Evolutionary conservation across 2,888 invertebrate genomes (phyloP).

Genomic region (Phyllotreta cruciferae): DNA sequence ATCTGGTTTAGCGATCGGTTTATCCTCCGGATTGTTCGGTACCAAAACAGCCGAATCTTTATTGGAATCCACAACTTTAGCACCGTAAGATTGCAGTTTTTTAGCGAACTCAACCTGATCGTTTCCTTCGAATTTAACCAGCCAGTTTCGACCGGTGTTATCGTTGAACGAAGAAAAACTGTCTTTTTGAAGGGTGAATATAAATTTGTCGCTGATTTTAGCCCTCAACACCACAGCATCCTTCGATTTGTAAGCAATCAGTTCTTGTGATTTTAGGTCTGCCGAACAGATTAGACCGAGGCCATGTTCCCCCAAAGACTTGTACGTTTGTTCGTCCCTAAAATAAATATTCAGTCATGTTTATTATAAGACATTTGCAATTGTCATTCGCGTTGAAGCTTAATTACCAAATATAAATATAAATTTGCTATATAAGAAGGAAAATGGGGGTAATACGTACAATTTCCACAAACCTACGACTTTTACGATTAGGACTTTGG

Average conservation of each 20-base stretch:
- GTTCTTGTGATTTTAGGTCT: slow-evolving; percentile 48
- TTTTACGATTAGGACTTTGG: slow-evolving; percentile 48
- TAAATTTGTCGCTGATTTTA: slow-evolving; percentile 44
- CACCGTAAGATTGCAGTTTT: slow-evolving; percentile 41
- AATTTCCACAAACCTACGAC: slow-evolving; percentile 50
- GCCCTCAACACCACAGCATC: slow-evolving; percentile 52
- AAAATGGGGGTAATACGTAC: slow-evolving; percentile 40
- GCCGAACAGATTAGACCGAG: slow-evolving; percentile 59
- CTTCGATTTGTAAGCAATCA: slow-evolving; percentile 57
- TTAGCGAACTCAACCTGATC: slow-evolving; percentile 47
- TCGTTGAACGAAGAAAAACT: slow-evolving; percentile 53
- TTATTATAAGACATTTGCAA: not conserved
- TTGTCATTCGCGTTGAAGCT: too few species aligned
- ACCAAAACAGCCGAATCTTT: slow-evolving; percentile 4
- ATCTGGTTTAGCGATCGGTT: slow-evolving; percentile 28
- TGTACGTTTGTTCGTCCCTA: slow-evolving; percentile 53
- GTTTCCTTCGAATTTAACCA: slow-evolving; percentile 50
- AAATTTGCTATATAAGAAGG: not conserved
- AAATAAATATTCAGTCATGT: slow-evolving; percentile 1
- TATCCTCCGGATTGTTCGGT: slow-evolving; percentile 10
- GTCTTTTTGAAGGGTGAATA: slow-evolving; percentile 47
- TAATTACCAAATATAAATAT: not conserved
- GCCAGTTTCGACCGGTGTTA: slow-evolving; percentile 51
- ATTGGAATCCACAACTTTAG: slow-evolving; percentile 34
- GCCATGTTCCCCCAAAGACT: slow-evolving; percentile 58